Evolutionary conservation across 2,113 vertebrate genomes (phyloP), one percentile per base, ranked within the genome.

Genomic region (Bungarus multicinctus): DNA sequence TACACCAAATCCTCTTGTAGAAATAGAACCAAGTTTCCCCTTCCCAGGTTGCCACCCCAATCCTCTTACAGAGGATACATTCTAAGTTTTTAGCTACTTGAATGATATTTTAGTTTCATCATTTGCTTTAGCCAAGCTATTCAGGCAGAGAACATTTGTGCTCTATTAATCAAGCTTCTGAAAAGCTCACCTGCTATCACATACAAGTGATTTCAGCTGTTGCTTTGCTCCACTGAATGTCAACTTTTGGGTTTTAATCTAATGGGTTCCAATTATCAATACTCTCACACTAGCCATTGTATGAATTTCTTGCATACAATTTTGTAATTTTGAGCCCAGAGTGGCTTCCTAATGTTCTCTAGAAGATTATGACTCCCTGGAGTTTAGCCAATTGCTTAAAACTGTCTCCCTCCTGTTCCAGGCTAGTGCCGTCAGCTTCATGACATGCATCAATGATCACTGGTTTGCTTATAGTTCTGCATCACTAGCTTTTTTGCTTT

Each of bases 261-360:
- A 86, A 85, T 74, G 89, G 34, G 47, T 27, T 69, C 50, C 88
- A 57, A 92, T 74, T 93, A 91, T 34, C 30, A 54, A 74, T 91
- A 93, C 30, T 85, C 93, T 97, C 95, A 91, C 90, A 95, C 50
- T 81, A 91, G n/a, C 23, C 92, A 88, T 95, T 96, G 93, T 69
- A 95, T 91, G 95, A 87, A 96, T 95, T 96, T 95, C 89, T 93
- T 94, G 94, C 91, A 52, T 52, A 52, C 50, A 52, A 52, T 52
- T 52, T 52, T 52, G 92, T 95, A 96, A 97, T 97, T 96, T 97
- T 96, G 95, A 91, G 64, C 69, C 57, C 88, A 89, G 0, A 0
- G 14, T 94, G 92, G 88, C 94, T 96, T 60, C 93, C 91, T 91
- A 95, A 90, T 93, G 87, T 97, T 96, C 96, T 94, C 92, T 58